Evolutionary conservation across 2,888 invertebrate species (phyloP), one percentile per base, ranked within the genome.

Genomic region (Scaptomyza parva): DNA sequence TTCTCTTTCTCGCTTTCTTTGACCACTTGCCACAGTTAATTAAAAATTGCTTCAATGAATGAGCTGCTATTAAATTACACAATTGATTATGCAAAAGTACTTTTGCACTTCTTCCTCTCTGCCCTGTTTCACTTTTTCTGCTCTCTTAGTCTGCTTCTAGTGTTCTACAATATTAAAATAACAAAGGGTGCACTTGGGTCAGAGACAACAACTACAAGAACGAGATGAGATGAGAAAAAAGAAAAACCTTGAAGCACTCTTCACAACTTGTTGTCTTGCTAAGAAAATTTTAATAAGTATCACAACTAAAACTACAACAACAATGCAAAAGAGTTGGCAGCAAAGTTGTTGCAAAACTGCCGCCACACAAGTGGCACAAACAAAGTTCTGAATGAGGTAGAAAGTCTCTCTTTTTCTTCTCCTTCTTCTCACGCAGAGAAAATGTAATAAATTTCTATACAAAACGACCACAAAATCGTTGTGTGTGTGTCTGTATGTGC

Each of bases 361-460:
- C 52, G 75, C 64, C 64, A 53, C 76, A 76, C 76, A 72, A 71
- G 72, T 76, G 76, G 68, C 68, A 76, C 73, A 76, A 76, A 61
- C 64, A 76, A 72, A 68, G 53, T 69, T 73, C 52, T 73, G 74
- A 74, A 73, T 73, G 73, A 74, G 74, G 73, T 74, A 73, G 55
- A 58, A 73, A 74, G 44, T 52, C 61, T 51, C 28, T 50, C 59
- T 8, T 40, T 22, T n/a, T 41, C 48, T 43, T 11, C 52, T 39
- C 37, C 14, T n/a, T n/a, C 58, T 58, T 52, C 43, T 47, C 58
- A 65, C 54, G 60, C 51, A 55, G 57, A 73, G 70, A 78, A 77
- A 83, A 81, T 78, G 85, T 77, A 79, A 82, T 84, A 83, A 83
- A 85, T 83, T 84, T 83, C 75, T 68, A 72, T 72, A 83, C 74